Evolutionary conservation across 2,113 vertebrate genomes (phyloP).

Genomic region (Mastomys coucha): DNA sequence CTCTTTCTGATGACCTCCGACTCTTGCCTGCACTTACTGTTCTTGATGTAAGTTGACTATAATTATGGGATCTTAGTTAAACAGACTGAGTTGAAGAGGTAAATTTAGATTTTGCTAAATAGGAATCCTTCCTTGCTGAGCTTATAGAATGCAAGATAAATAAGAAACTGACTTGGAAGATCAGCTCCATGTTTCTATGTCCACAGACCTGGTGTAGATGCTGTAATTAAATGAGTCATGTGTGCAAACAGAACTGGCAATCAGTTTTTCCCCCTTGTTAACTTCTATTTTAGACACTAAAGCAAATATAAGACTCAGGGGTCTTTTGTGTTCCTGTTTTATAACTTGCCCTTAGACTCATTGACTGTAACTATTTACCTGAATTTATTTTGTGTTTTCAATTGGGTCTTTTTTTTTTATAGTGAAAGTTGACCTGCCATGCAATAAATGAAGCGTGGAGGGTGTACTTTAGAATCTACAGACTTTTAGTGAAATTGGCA

Average conservation of each 20-base stretch:
- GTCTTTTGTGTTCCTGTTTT: neutral
- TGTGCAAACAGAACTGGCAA: neutral
- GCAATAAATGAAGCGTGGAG: neutral
- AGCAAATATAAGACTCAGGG: neutral
- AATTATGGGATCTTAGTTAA: neutral
- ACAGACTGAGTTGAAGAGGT: neutral
- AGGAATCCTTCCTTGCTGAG: neutral
- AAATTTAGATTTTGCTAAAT: slow-evolving; percentile 15
- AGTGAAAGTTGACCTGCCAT: neutral
- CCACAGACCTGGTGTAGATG: neutral
- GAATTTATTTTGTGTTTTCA: slow-evolving; percentile 6
- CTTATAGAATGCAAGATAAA: neutral
- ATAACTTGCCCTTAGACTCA: neutral
- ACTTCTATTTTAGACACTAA: slow-evolving; percentile 8
- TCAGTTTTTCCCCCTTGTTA: neutral
- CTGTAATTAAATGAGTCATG: neutral
- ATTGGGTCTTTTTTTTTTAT: neutral
- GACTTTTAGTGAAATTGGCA: neutral
- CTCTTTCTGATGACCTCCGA: slow-evolving; percentile 92
- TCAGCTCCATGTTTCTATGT: neutral
- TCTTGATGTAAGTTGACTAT: slow-evolving; percentile 91
- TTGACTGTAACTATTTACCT: slow-evolving; percentile 45
- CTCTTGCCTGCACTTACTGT: slow-evolving; percentile 92
- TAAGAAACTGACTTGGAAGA: neutral
- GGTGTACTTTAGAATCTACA: neutral